A percentile compares a stretch with the other conserved stretches of the same genome.
phyloP scores from a whole-genome alignment of 2,797 vertebrate species.

The Emydoidea blandingii region DNA sequence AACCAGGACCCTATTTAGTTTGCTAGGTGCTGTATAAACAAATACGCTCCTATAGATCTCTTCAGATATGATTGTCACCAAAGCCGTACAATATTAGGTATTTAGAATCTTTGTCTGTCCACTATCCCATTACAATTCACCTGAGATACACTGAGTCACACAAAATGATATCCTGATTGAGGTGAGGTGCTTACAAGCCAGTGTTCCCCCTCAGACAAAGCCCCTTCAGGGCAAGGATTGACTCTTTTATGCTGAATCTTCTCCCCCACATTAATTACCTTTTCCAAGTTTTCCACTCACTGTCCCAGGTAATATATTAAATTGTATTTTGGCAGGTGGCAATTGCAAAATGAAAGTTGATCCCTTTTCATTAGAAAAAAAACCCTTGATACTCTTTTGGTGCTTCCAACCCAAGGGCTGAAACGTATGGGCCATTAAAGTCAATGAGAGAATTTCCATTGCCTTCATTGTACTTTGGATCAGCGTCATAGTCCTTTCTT shows the following conservation, averaged over 20 bases:
- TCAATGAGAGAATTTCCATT: neutral
- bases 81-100: neutral
- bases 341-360: neutral
- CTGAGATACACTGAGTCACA: neutral
- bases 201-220: neutral
- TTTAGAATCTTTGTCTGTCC: slow-evolving; percentile 13
- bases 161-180: neutral
- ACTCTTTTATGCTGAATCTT: neutral
- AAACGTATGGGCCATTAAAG: rapidly evolving
- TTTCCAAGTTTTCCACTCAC: neutral
- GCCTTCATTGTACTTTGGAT: neutral
- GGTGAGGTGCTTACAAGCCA: neutral
- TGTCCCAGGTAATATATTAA: neutral
- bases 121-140: neutral
- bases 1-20: neutral
- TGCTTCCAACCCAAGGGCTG: neutral
- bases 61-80: neutral
- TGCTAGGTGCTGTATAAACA: neutral
- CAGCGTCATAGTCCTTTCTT: neutral
- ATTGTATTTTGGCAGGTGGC: neutral
- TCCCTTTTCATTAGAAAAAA: neutral
- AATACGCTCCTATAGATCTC: neutral
- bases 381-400: rapidly evolving
- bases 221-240: neutral
- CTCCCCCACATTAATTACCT: neutral